Conservation (phyloP, 2,888 invertebrate genomes). For the Thyatira batis region DNA sequence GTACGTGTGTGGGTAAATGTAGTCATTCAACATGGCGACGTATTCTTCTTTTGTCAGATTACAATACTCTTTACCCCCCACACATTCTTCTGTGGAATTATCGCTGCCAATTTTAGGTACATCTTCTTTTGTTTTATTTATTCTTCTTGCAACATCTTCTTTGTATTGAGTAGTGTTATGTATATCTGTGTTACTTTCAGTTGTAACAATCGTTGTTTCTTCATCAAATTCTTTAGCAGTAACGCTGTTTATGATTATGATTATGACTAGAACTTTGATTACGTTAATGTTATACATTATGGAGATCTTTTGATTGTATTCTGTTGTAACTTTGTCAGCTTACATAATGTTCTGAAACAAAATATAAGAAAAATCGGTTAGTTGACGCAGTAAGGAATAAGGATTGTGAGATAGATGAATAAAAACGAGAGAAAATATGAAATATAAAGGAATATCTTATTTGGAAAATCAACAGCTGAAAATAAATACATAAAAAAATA, state of each 20-base stretch:
- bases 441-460: neutral
- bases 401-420: too few relatives aligned
- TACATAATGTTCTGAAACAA: neutral
- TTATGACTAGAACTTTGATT: constrained; percentile 12
- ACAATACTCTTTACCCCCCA: constrained; percentile 70
- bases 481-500: too few relatives aligned
- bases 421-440: too few relatives aligned
- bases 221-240: neutral
- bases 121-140: constrained; percentile 12
- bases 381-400: too few relatives aligned
- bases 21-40: constrained; percentile 81
- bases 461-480: too few relatives aligned
- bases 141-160: neutral
- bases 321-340: neutral
- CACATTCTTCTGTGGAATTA: constrained; percentile 49
- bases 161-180: neutral
- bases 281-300: constrained; percentile 8
- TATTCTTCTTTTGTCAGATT: constrained; percentile 83
- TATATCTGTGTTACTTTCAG: constrained; percentile 1
- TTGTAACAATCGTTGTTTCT: neutral
- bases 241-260: constrained; percentile 3
- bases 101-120: constrained; percentile 9
- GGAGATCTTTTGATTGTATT: neutral
- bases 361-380: too few relatives aligned
- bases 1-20: constrained; percentile 86